A percentile compares a stretch with the other conserved stretches of the same genome.
Conservation (phyloP, 37 sponge, comb jelly and placozoan genomes). For the Axinella damicornis region DNA sequence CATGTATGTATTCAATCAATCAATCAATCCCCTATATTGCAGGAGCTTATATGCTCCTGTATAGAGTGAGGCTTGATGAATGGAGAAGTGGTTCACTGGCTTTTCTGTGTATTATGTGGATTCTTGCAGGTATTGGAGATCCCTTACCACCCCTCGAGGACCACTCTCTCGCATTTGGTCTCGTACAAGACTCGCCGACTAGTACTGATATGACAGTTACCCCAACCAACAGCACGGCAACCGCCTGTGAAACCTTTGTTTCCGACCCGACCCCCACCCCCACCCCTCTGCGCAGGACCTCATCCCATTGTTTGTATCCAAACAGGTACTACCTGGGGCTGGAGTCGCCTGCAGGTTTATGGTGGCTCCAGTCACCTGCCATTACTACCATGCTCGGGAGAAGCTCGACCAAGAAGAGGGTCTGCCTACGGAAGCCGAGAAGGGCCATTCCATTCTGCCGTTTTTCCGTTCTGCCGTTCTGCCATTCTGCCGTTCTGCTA, state of each 20-base stretch:
- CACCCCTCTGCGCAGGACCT: too few relatives aligned
- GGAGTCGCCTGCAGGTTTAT: constrained; percentile 51
- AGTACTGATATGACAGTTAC: not conserved
- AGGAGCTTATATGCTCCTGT: too few relatives aligned
- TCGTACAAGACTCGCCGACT: not conserved
- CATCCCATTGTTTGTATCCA: not conserved
- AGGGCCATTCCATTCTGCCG: too few relatives aligned
- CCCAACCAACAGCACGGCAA: not conserved
- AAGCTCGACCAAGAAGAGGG: too few relatives aligned
- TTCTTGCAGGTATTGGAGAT: constrained; percentile 20
- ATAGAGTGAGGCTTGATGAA: too few relatives aligned
- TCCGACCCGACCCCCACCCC: not conserved
- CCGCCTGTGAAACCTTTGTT: not conserved
- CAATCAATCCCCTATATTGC: too few relatives aligned
- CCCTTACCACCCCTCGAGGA: not conserved
- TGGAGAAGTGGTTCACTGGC: too few relatives aligned
- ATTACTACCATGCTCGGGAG: not conserved
- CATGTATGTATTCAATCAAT: too few relatives aligned
- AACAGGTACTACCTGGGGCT: constrained; percentile 38
- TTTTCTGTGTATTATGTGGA: too few relatives aligned
- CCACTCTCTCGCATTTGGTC: not conserved
- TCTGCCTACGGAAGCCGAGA: too few relatives aligned
- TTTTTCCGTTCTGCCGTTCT: too few relatives aligned
- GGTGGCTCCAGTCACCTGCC: constrained; percentile 56
- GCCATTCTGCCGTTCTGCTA: too few relatives aligned